phyloP scores from a whole-genome alignment of 2,797 vertebrate species.

The Garrulus glandarius region DNA sequence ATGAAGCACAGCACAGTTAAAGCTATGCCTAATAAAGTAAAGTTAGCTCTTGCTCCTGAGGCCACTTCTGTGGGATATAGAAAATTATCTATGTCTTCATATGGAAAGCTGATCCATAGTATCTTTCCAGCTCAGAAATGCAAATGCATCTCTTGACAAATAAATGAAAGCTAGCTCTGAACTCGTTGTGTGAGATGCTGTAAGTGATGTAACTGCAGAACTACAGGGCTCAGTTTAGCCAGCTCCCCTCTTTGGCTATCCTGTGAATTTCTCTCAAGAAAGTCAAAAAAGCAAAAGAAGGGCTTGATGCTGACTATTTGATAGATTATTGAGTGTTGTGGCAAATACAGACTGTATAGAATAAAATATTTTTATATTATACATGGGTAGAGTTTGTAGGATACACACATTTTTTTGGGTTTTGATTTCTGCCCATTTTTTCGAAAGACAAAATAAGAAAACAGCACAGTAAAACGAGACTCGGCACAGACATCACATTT shows the following conservation, averaged over 20 bases:
- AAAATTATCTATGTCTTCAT: background rate
- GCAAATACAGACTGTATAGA: background rate
- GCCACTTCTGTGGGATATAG: background rate
- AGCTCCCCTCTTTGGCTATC: background rate
- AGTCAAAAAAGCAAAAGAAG: background rate
- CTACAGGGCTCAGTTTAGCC: background rate
- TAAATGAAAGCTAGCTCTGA: background rate
- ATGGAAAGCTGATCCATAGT: background rate
- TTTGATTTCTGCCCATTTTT: background rate
- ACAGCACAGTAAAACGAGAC: background rate
- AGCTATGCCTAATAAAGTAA: background rate
- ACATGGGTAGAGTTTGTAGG: background rate
- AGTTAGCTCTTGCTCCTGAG: background rate
- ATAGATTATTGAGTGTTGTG: background rate
- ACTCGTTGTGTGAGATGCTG: accelerated
- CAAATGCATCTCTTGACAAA: background rate
- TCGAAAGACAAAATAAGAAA: background rate
- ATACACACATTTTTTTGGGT: accelerated
- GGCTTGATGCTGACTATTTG: background rate
- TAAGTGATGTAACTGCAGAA: background rate
- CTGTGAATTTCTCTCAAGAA: background rate
- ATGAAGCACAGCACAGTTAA: background rate
- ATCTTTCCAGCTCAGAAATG: background rate
- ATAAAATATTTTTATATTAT: background rate
- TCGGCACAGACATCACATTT: background rate